Base-by-base conservation (phyloP, 2,113 vertebrate species). In the Ranitomeya variabilis region DNA sequence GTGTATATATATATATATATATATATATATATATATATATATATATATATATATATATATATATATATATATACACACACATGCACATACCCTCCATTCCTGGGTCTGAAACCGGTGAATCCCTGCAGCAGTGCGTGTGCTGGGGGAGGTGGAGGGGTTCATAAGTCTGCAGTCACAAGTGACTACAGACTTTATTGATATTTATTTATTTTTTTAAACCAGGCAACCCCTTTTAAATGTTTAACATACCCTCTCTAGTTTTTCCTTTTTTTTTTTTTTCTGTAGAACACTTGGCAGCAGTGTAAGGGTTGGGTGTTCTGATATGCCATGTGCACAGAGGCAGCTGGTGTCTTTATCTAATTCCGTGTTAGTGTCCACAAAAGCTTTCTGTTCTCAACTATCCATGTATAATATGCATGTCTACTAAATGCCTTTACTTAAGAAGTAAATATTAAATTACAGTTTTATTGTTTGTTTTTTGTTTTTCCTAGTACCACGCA, bases 401-500 rank as follows among this genome's bases (percentile, higher is more conserved):
- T 69, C 3, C 10, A 11, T 11, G n/a, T n/a, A 67, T 71, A 71
- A 1, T 69, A 14, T 26, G 6, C 11, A 6, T 69, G n/a, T 11
- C 12, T 71, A 37, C 23, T 13, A 71, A 71, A 71, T 71, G 69
- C 31, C 69, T 69, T 69, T 1, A 31, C 1, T 15, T 23, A 19
- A 64, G 21, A 64, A 67, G 9, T 3, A n/a, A 19, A 10, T 31
- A 7, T 31, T 1, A 14, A 26, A 69, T 26, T 23, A 71, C 12
- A 57, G 8, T 57, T 57, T 57, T 31, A 71, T 31, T 78, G 21
- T 7, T n/a, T 80, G 3, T 77, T 5, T 31, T 31, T 1, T 14
- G 2, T 81, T 31, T 31, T 7, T 81, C 8, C 37, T 90, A 99
- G 98, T 99, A 99, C 90, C 98, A 99, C 13, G 96, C 94, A 83